Base-by-base conservation (phyloP, 1,140 invertebrate species). In the Hycleus phaleratus region DNA sequence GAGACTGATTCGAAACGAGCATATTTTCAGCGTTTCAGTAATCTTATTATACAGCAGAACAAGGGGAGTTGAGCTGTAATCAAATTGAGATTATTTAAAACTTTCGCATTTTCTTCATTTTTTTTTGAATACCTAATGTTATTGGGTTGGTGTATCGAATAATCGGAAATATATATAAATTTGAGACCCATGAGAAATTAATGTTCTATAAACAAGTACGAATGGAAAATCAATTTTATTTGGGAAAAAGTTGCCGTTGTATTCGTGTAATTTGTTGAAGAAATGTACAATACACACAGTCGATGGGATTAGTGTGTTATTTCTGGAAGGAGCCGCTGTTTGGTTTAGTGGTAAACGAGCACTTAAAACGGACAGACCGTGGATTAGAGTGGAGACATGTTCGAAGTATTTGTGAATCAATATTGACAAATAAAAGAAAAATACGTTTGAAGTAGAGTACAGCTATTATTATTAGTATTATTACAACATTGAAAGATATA, bases 401-500 rank as follows among this genome's bases (percentile, higher is more conserved):
- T 38, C 46, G 45, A 46, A 59, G 51, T 59, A 52, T 59, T 59
- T 59, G 47, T 38, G 47, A 53, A 59, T 59, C 57, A 59, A 58
- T 59, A 59, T 59, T 59, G 48, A 59, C 57, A 54, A 18, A 54
- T 53, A 48, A 42, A 44, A 59, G 50, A 59, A 59, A 58, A 58
- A 54, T 53, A 43, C 50, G 42, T 49, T 53, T 52, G 50, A 59
- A 53, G 57, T 49, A 49, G 9, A 10, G 40, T 11, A 52, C 46
- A 53, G 50, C 57, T 48, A 59, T 59, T 54, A 59, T 18, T 18
- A 18, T 18, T 1, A 18, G 18, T 18, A 18, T 18, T 18, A 18
- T 18, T 18, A 18, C 18, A 18, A 18, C 57, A 49, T 49, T 59
- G 51, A 59, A 54, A 59, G 6, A 39, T 10, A n/a, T 59, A 59